phyloP scores from a whole-genome alignment of 2,888 invertebrate species.

The Strigamia maritima region DNA sequence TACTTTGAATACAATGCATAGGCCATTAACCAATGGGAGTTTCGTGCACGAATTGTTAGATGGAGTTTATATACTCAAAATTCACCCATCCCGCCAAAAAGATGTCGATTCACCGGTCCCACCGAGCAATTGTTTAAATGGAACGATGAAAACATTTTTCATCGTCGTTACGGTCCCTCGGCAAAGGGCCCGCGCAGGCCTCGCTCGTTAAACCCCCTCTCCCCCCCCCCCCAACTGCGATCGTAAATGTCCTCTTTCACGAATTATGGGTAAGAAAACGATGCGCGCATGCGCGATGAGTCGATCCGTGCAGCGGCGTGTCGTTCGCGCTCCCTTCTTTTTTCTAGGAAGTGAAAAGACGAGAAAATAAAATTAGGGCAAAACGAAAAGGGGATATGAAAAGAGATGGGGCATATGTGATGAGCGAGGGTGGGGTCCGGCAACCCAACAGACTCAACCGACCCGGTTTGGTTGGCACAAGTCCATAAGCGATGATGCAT shows the following conservation, averaged over 20 bases:
- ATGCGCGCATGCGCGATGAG: neutral
- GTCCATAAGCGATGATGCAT: neutral
- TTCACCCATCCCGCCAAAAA: no score
- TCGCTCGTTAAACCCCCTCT: neutral
- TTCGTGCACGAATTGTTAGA: no score
- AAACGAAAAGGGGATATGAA: neutral
- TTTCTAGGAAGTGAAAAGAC: neutral
- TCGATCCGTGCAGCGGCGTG: neutral
- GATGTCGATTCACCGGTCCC: no score
- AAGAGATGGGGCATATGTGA: neutral
- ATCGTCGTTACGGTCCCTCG: neutral
- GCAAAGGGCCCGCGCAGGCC: neutral
- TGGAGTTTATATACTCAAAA: no score
- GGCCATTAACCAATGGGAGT: no score
- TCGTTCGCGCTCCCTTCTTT: neutral
- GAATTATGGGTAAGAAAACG: neutral
- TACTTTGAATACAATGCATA: no score
- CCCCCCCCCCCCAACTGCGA: neutral
- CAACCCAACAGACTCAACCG: neutral
- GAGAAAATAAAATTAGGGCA: neutral
- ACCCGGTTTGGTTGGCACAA: neutral
- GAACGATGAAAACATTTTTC: neutral
- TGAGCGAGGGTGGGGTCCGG: neutral
- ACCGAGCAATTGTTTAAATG: no score
- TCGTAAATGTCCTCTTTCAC: neutral